phyloP scores from a whole-genome alignment of 2,888 invertebrate genomes.

The Dicycla oo region DNA sequence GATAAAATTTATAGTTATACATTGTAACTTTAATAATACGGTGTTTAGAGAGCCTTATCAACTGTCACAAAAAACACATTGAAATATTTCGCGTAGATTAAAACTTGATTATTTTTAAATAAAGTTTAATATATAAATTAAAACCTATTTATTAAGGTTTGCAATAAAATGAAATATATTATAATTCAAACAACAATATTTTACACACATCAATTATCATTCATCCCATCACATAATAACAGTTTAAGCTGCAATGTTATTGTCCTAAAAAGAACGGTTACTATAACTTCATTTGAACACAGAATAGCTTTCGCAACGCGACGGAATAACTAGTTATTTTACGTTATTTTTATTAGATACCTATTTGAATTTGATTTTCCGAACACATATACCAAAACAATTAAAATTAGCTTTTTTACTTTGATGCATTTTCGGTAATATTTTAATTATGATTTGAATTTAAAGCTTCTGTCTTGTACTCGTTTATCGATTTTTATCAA shows the following conservation, averaged over 20 bases:
- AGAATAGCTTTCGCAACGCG: slow-evolving; percentile 61
- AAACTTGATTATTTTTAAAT: slow-evolving; percentile 11
- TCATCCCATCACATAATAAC: slow-evolving; percentile 61
- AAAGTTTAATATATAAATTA: background rate
- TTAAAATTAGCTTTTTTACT: background rate
- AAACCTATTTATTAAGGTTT: slow-evolving; percentile 2
- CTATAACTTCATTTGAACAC: slow-evolving; percentile 73
- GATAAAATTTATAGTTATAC: background rate
- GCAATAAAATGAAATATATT: background rate
- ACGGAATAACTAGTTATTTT: slow-evolving; percentile 26
- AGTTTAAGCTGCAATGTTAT: slow-evolving; percentile 62
- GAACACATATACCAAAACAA: background rate
- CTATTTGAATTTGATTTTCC: slow-evolving; percentile 39
- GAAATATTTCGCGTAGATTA: background rate
- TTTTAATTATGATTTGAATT: slow-evolving; percentile 32
- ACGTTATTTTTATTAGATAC: slow-evolving; percentile 29
- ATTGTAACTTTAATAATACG: slow-evolving; percentile 34
- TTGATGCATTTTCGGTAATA: slow-evolving; percentile 19
- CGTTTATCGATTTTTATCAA: slow-evolving; percentile 7
- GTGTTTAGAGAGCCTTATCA: slow-evolving; percentile 26
- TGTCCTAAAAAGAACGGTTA: slow-evolving; percentile 72
- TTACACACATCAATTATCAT: slow-evolving; percentile 45
- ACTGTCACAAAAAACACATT: slow-evolving; percentile 14
- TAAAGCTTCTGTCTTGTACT: slow-evolving; percentile 46
- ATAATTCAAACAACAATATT: slow-evolving; percentile 31